Conservation (phyloP, 2,797 vertebrate species). For the Adrianichthys oophorus region DNA sequence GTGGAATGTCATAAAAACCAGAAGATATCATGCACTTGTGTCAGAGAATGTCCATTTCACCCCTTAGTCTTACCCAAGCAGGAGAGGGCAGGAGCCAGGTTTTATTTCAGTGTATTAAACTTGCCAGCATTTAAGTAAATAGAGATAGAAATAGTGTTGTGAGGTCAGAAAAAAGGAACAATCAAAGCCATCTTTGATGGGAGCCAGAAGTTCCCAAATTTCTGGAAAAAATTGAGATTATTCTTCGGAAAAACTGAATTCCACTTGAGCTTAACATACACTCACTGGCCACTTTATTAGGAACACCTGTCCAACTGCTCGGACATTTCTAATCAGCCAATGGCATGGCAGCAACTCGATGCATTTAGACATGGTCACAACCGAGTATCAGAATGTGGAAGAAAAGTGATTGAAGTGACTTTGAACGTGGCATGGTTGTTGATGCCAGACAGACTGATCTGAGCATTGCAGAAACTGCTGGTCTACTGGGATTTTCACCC, state of each 20-base stretch:
- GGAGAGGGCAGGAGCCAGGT: slow-evolving; percentile 89
- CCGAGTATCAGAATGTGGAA: too few species aligned
- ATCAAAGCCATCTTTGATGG: slow-evolving; percentile 76
- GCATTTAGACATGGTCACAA: too few species aligned
- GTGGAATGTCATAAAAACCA: slow-evolving; percentile 21
- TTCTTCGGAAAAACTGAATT: slow-evolving; percentile 8
- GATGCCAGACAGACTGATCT: too few species aligned
- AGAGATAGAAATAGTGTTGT: slow-evolving; percentile 85
- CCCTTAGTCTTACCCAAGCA: slow-evolving; percentile 88
- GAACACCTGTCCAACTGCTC: too few species aligned
- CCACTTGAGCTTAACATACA: slow-evolving; percentile 8
- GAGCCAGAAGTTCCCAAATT: slow-evolving; percentile 67
- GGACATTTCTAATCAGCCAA: too few species aligned
- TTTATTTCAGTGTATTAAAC: slow-evolving; percentile 86
- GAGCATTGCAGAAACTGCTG: too few species aligned
- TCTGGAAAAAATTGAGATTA: slow-evolving; percentile 5
- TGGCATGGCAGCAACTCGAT: too few species aligned
- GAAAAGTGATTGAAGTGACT: too few species aligned
- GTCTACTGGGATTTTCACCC: too few species aligned
- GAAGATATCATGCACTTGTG: slow-evolving; percentile 58
- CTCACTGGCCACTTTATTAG: too few species aligned
- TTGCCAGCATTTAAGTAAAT: slow-evolving; percentile 89
- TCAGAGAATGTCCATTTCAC: slow-evolving; percentile 35
- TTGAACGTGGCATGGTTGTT: too few species aligned
- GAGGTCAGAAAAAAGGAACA: slow-evolving; percentile 83